phyloP scores from a whole-genome alignment of 1,140 invertebrate genomes.

The Arion vulgaris region DNA sequence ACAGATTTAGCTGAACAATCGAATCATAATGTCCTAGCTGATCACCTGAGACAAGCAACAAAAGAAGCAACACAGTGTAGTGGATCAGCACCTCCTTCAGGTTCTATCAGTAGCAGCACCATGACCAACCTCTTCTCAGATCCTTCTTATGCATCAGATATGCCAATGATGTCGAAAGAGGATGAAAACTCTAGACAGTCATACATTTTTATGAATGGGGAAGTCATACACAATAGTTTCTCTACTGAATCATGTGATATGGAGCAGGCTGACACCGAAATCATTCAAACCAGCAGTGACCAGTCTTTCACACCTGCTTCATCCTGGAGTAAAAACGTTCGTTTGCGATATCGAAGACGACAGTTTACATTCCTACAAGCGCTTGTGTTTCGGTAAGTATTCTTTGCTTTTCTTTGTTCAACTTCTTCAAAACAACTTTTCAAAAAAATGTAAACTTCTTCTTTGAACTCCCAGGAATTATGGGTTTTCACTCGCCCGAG shows the following conservation, averaged over 20 bases:
- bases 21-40: slow-evolving; percentile 15
- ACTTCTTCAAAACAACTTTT: too few relatives aligned
- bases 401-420: not conserved
- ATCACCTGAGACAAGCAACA: slow-evolving; percentile 8
- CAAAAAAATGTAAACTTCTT: too few relatives aligned
- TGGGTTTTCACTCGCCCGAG: too few relatives aligned
- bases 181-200: not conserved
- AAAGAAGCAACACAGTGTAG: not conserved
- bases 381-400: slow-evolving; percentile 33
- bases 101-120: not conserved
- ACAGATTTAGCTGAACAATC: slow-evolving; percentile 32
- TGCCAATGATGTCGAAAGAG: not conserved
- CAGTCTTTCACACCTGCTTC: not conserved
- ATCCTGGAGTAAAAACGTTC: slow-evolving; percentile 21
- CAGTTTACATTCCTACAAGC: slow-evolving; percentile 9
- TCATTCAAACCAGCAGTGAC: not conserved
- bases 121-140: not conserved
- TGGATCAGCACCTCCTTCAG: not conserved
- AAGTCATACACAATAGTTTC: not conserved
- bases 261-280: slow-evolving; percentile 13
- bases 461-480: too few relatives aligned
- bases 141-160: not conserved
- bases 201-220: slow-evolving; percentile 31
- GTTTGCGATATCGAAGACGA: slow-evolving; percentile 23
- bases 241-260: not conserved